Conservation (phyloP, 2,113 vertebrate species). For the Antigone vipio region DNA sequence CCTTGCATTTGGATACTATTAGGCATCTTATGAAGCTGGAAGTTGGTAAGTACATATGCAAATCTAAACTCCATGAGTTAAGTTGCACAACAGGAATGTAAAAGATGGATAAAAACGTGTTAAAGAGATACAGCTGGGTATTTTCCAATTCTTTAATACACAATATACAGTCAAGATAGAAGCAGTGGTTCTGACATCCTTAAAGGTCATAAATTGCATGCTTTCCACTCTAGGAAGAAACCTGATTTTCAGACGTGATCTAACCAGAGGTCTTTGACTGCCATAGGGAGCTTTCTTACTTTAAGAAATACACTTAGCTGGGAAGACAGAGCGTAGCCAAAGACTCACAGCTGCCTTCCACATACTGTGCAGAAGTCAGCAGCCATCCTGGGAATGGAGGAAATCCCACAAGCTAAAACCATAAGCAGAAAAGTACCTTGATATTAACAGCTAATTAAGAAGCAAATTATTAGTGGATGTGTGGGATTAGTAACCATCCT, state of each 20-base stretch:
- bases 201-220: not conserved
- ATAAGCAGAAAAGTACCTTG: not conserved
- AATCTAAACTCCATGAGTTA: not conserved
- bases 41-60: not conserved
- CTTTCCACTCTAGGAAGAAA: not conserved
- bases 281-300: not conserved
- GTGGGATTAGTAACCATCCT: not conserved
- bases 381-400: not conserved
- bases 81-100: not conserved
- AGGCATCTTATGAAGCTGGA: not conserved
- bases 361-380: accelerated
- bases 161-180: not conserved
- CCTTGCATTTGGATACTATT: not conserved
- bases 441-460: not conserved
- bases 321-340: not conserved
- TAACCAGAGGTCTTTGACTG: not conserved
- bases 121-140: not conserved
- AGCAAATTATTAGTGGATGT: not conserved
- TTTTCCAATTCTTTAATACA: not conserved
- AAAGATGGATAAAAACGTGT: not conserved
- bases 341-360: not conserved
- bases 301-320: not conserved
- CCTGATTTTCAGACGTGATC: not conserved
- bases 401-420: not conserved
- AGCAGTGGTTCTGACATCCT: not conserved